Evolutionary conservation across 2,888 invertebrate genomes (phyloP).

Genomic region (Suillia variegata): DNA sequence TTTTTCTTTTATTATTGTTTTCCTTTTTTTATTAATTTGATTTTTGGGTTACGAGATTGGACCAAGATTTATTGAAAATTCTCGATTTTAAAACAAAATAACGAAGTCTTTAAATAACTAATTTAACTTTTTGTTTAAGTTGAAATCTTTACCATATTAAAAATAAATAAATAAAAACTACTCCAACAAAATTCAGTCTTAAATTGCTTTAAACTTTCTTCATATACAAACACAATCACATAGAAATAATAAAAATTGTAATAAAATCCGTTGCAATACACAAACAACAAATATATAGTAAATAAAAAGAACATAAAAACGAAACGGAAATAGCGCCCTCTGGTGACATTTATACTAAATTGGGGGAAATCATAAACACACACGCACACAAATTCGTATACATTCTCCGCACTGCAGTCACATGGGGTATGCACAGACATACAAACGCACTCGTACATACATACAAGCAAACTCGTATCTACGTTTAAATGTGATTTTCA

Average conservation of each 20-base stretch:
- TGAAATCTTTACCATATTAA: background rate
- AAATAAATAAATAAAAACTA: too few species aligned
- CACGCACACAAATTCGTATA: background rate
- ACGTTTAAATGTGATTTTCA: conserved; percentile 27
- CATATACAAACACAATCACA: too few species aligned
- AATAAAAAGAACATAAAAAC: conserved; percentile 21
- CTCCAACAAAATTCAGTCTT: too few species aligned
- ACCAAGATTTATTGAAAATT: too few species aligned
- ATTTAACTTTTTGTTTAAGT: too few species aligned
- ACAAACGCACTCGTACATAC: conserved; percentile 3
- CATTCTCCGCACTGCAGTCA: background rate
- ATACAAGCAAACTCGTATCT: background rate
- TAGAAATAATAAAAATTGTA: conserved; percentile 11
- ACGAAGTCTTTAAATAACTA: too few species aligned
- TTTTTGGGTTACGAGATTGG: too few species aligned
- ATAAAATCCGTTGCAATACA: conserved; percentile 32
- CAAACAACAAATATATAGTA: conserved; percentile 16
- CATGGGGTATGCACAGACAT: conserved; percentile 1
- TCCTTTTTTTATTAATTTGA: too few species aligned
- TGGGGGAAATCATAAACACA: background rate
- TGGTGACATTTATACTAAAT: conserved; percentile 9
- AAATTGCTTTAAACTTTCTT: too few species aligned
- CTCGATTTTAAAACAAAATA: too few species aligned
- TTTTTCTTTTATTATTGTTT: too few species aligned
- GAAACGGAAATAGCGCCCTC: conserved; percentile 24